phyloP scores from a whole-genome alignment of 2,113 vertebrate species.

The Vicugna pacos region DNA sequence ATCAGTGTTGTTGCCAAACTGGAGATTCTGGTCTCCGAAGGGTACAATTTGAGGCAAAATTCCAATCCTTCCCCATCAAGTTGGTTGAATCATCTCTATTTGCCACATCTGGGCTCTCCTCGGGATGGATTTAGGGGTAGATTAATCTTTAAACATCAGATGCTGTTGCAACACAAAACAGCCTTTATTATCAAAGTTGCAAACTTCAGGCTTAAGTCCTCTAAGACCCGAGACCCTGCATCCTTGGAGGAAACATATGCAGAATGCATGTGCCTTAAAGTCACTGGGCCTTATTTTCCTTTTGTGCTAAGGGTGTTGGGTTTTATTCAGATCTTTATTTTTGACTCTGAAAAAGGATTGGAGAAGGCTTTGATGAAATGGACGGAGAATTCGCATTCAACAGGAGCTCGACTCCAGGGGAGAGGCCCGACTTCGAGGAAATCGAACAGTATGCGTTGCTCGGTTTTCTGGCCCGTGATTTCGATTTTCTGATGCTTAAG shows the following conservation, averaged over 20 bases:
- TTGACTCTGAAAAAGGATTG: neutral
- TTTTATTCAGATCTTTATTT: constrained; percentile 48
- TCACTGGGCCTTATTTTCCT: neutral
- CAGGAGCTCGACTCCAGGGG: neutral
- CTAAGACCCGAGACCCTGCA: neutral
- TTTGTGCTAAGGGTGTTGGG: neutral
- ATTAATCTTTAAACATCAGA: constrained; percentile 23
- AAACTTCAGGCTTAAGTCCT: neutral
- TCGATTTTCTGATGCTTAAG: neutral
- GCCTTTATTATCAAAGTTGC: constrained; percentile 2
- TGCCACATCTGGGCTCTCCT: neutral
- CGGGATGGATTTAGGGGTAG: neutral
- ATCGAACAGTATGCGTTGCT: neutral
- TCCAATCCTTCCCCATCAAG: neutral
- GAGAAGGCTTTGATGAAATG: constrained; percentile 9
- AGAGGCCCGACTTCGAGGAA: neutral
- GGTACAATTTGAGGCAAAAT: neutral
- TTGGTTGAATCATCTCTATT: neutral
- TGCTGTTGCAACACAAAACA: constrained; percentile 24
- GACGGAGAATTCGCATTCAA: neutral
- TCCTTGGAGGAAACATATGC: neutral
- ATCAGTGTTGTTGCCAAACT: neutral
- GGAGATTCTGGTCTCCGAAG: constrained; percentile 22
- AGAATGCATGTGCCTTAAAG: neutral
- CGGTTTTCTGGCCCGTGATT: neutral